These are phyloP conservation scores for Pongo pygmaeus DNA, from an alignment of 2,113 vertebrate genomes.

Conservation along the genomic window DNA sequence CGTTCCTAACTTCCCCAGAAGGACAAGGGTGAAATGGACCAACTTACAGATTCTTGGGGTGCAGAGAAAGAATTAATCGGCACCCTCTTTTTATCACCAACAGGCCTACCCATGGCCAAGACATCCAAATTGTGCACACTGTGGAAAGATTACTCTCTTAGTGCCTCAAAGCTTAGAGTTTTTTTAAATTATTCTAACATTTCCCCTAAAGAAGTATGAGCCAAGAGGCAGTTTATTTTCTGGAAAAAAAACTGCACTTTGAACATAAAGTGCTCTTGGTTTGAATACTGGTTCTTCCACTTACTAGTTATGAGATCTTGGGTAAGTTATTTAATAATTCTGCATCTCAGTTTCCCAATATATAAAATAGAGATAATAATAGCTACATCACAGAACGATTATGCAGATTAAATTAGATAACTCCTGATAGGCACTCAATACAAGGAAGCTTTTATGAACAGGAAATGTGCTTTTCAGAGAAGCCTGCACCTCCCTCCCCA, in stretches of 20 bases:
- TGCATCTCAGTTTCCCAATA: constrained; percentile 1
- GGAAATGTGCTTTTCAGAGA: background rate
- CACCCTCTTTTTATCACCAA: background rate
- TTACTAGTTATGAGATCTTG: background rate
- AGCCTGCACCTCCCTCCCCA: background rate
- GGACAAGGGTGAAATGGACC: fast-evolving
- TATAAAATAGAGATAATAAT: background rate
- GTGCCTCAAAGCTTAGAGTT: background rate
- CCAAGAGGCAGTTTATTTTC: background rate
- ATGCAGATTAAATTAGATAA: background rate
- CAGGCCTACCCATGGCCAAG: background rate
- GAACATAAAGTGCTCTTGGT: background rate
- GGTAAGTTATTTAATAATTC: background rate
- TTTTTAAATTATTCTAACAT: background rate
- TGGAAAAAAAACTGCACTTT: background rate
- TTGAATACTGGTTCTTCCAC: background rate
- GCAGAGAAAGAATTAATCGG: background rate
- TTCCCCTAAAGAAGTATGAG: background rate
- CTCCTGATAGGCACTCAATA: background rate
- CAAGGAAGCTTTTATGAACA: background rate
- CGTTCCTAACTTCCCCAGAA: background rate
- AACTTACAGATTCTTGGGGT: background rate
- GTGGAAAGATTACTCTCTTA: background rate
- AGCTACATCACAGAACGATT: background rate
- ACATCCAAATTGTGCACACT: background rate